These are phyloP conservation scores for Himalopsyche japonica DNA, from an alignment of 2,888 invertebrate genomes.

Conservation along the genomic window DNA sequence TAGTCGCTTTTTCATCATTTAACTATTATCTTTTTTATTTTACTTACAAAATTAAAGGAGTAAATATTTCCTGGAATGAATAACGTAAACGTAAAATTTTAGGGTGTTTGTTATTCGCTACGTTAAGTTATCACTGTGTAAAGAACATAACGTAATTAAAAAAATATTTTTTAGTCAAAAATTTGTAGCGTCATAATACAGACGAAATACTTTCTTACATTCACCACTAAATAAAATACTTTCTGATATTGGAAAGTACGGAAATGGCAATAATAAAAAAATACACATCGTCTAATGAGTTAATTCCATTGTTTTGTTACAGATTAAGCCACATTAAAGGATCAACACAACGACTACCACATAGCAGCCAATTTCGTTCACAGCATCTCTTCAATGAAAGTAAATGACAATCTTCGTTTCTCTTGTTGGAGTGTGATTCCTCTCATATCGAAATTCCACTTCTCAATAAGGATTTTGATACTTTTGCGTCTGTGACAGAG, in stretches of 20 bases:
- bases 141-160: no score
- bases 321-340: conserved; percentile 37
- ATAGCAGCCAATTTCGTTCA: background rate
- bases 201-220: no score
- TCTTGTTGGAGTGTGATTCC: background rate
- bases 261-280: background rate
- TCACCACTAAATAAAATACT: no score
- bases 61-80: no score
- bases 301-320: conserved; percentile 18
- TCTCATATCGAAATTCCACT: background rate
- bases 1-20: no score
- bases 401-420: conserved; percentile 15
- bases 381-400: background rate
- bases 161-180: no score
- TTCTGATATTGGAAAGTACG: background rate
- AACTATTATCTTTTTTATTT: no score
- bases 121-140: no score
- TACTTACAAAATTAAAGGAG: no score
- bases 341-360: conserved; percentile 32
- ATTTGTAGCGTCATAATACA: no score
- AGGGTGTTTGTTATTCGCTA: no score
- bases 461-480: background rate
- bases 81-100: no score
- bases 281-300: background rate
- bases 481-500: background rate